Evolutionary conservation across 23 tunicate genomes (phyloP).

Genomic region (Trididemnum nubilum): DNA sequence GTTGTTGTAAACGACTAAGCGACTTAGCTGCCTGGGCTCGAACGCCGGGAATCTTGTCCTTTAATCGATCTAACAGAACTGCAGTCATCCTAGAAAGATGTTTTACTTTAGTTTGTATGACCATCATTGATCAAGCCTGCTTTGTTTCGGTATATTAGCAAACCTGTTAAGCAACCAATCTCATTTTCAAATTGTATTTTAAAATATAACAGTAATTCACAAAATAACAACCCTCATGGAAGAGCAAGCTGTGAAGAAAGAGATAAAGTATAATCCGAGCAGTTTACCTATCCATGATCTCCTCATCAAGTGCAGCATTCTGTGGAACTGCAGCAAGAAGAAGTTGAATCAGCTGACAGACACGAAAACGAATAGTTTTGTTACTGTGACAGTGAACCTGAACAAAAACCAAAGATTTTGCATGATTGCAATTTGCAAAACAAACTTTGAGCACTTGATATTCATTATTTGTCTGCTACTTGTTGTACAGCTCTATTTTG

Average conservation of each 20-base stretch:
- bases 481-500: too few relatives aligned
- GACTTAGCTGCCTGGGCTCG: constrained; percentile 86
- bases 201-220: too few relatives aligned
- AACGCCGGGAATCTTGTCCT: constrained; percentile 67
- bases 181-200: too few relatives aligned
- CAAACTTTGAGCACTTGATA: too few relatives aligned
- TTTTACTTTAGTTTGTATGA: too few relatives aligned
- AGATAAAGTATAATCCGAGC: too few relatives aligned
- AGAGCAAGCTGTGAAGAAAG: too few relatives aligned
- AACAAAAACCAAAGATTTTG: not conserved
- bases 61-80: constrained; percentile 62
- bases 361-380: constrained; percentile 81
- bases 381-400: constrained; percentile 68
- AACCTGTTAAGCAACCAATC: too few relatives aligned
- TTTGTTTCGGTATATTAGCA: too few relatives aligned
- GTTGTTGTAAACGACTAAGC: constrained; percentile 78
- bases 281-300: constrained; percentile 81
- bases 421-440: not conserved
- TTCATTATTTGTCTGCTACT: too few relatives aligned
- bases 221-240: too few relatives aligned
- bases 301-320: constrained; percentile 83
- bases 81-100: constrained; percentile 45
- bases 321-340: constrained; percentile 72
- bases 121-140: too few relatives aligned
- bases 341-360: constrained; percentile 77